phyloP scores from a whole-genome alignment of 2,888 invertebrate genomes.

The Helicoverpa assulta region DNA sequence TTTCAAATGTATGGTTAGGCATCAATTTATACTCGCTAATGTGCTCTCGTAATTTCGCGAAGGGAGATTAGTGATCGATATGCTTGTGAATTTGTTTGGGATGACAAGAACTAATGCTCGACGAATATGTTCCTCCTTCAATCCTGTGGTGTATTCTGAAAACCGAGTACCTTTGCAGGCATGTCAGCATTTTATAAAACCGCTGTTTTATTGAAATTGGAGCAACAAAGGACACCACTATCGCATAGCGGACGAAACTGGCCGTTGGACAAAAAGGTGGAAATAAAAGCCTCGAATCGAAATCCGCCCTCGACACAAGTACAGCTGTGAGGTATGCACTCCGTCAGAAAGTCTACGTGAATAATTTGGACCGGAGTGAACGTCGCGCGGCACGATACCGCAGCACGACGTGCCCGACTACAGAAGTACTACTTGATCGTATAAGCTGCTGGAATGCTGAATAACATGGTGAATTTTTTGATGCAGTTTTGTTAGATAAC shows the following conservation, averaged over 20 bases:
- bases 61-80: slow-evolving; percentile 17
- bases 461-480: not conserved
- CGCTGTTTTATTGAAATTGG: not conserved
- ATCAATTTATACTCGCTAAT: slow-evolving; percentile 39
- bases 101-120: not conserved
- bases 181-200: not conserved
- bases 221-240: slow-evolving; percentile 27
- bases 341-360: slow-evolving; percentile 76
- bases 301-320: slow-evolving; percentile 57
- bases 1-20: slow-evolving; percentile 14
- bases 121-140: not conserved
- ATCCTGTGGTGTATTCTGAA: not conserved
- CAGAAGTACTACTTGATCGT: slow-evolving; percentile 40
- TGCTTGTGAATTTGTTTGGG: not conserved
- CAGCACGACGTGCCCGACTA: slow-evolving; percentile 8
- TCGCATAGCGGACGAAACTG: not conserved
- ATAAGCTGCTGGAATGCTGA: not conserved
- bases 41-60: slow-evolving; percentile 38
- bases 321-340: slow-evolving; percentile 69
- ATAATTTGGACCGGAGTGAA: slow-evolving; percentile 73
- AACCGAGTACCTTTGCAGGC: not conserved
- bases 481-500: not conserved
- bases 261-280: slow-evolving; percentile 14
- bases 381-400: slow-evolving; percentile 46
- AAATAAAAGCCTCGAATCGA: slow-evolving; percentile 46